Conservation (phyloP, 2,888 invertebrate species). For the Philaethria dido region DNA sequence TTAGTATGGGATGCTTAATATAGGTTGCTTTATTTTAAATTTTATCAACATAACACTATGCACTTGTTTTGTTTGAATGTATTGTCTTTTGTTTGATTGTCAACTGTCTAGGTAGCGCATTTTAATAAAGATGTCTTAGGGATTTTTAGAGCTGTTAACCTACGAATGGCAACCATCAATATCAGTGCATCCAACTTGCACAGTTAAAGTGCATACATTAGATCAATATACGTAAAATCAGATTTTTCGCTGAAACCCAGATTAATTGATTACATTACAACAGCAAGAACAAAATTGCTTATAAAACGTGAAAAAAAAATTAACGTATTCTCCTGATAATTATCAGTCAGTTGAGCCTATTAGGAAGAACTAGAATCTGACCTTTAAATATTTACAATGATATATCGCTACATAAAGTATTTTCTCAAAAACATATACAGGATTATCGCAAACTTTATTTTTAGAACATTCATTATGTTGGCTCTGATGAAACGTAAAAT, state of each 20-base stretch:
- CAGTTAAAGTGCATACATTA: neutral
- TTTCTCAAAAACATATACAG: neutral
- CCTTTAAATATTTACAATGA: slow-evolving; percentile 4
- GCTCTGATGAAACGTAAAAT: slow-evolving; percentile 1
- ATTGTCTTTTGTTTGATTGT: neutral
- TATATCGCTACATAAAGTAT: neutral
- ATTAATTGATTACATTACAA: neutral
- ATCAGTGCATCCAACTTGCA: slow-evolving; percentile 14
- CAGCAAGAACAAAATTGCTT: too few relatives aligned
- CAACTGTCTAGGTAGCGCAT: neutral
- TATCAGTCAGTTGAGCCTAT: too few relatives aligned
- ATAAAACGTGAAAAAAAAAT: too few relatives aligned
- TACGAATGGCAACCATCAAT: neutral
- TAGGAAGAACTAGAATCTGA: neutral
- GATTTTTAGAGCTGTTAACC: neutral
- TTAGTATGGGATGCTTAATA: neutral
- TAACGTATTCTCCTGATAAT: too few relatives aligned
- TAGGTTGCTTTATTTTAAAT: neutral
- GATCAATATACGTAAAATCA: slow-evolving; percentile 7
- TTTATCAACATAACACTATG: neutral
- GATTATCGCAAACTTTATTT: neutral
- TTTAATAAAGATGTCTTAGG: too few relatives aligned
- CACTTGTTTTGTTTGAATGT: neutral
- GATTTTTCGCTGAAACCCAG: neutral
- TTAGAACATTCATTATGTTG: neutral